Evolutionary conservation across 2,797 vertebrate genomes (phyloP), one percentile per base, ranked within the genome.

Genomic region (Toxotes lorentzi): DNA sequence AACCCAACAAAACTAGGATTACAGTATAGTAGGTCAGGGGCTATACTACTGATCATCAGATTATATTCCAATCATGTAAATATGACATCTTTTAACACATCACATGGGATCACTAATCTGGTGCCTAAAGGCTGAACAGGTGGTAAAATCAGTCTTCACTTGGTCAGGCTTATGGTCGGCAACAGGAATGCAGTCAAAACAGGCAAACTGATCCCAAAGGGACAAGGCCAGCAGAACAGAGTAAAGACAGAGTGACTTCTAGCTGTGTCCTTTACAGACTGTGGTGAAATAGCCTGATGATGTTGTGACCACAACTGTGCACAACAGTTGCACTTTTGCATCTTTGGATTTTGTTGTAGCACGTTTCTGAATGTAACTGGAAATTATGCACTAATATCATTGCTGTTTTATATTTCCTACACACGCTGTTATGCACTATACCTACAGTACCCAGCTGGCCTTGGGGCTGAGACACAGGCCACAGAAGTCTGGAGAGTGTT

Each of bases 341-440:
- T 50, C 48, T 41, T 23, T 50, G 4, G 12, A 21, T 45, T 45
- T 63, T 23, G 3, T 27, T 63, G 23, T 48, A 8, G 35, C 14
- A 67, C 17, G 40, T 61, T 45, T 60, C 30, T 56, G 30, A 67
- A 60, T 35, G 27, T 51, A 51, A 5, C 35, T 62, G 57, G 7
- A 58, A 21, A 35, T 13, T 5, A 23, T 56, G 34, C 13, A 57
- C 1, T 2, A 24, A 41, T 2, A 7, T 38, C 13, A 21, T 38
- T 8, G 5, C 41, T 21, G 19, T n/a, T 27, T 19, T 43, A 14
- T 35, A 40, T 14, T 65, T 35, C 30, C 34, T 65, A 8, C 4
- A 19, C 12, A 8, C 5, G 2, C 43, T 30, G 32, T 27, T 48
- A 41, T 16, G 7, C 1, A 57, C 23, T 14, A 19, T 47, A 1